phyloP scores from a whole-genome alignment of 2,113 vertebrate species.

The Lepus europaeus region DNA sequence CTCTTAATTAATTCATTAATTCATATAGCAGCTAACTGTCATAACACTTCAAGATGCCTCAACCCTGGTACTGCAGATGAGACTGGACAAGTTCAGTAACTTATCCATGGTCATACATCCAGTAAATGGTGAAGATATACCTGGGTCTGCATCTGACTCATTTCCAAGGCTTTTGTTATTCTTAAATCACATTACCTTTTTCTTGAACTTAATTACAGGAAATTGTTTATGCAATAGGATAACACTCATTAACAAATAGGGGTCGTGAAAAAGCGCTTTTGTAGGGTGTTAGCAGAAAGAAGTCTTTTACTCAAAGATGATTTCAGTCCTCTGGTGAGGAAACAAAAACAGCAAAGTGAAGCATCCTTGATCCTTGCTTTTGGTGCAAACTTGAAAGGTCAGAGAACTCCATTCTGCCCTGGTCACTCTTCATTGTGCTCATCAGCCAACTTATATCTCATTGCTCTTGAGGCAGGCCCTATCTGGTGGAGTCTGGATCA shows the following conservation, averaged over 20 bases:
- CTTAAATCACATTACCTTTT: neutral
- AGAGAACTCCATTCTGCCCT: neutral
- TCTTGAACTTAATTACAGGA: slow-evolving; percentile 7
- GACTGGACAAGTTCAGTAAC: neutral
- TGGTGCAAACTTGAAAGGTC: neutral
- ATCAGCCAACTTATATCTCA: neutral
- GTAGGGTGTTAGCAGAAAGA: neutral
- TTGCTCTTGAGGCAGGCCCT: slow-evolving; percentile 10
- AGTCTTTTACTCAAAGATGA: neutral
- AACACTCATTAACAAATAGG: neutral
- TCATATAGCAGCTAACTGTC: neutral
- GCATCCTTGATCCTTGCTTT: neutral
- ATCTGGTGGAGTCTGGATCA: slow-evolving; percentile 7
- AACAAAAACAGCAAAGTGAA: neutral
- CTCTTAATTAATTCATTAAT: slow-evolving; percentile 9
- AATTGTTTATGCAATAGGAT: slow-evolving; percentile 19
- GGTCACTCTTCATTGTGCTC: neutral
- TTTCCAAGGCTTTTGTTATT: neutral
- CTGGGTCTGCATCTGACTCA: neutral
- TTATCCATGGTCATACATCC: neutral
- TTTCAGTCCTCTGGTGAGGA: neutral
- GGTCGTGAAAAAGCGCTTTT: neutral
- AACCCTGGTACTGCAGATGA: neutral
- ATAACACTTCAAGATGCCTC: slow-evolving; percentile 13
- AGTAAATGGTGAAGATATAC: neutral